Conservation (phyloP, 2,113 vertebrate genomes). For the Hypocryptadius cinnamomeus region DNA sequence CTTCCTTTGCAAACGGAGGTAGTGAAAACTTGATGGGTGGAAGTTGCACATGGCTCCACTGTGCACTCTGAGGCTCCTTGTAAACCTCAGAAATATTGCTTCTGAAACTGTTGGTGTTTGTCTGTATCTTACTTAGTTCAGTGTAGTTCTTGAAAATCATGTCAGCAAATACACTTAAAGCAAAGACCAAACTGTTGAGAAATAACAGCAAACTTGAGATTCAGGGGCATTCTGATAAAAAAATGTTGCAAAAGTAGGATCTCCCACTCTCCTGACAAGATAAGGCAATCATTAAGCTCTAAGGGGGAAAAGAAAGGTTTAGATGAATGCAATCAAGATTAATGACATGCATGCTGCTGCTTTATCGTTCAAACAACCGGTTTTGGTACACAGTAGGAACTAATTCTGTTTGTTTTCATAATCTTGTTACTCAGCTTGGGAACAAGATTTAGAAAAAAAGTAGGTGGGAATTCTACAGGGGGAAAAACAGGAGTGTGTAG, state of each 20-base stretch:
- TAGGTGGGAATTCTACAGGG: not conserved
- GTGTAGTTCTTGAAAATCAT: not conserved
- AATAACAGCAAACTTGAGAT: not conserved
- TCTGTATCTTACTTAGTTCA: not conserved
- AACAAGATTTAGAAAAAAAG: not conserved
- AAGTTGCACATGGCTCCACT: not conserved
- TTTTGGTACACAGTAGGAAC: not conserved
- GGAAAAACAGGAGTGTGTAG: not conserved
- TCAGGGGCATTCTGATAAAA: not conserved
- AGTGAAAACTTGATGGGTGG: not conserved
- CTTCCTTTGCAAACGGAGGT: not conserved
- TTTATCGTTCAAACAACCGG: not conserved
- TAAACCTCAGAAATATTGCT: not conserved
- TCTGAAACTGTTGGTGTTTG: not conserved
- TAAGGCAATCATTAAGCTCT: not conserved
- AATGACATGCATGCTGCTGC: not conserved
- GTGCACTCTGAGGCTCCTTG: not conserved
- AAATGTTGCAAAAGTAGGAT: not conserved
- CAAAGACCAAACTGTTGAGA: not conserved
- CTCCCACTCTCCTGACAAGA: not conserved
- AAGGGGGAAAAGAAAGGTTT: accelerated
- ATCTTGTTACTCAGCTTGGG: not conserved
- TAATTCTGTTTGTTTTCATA: not conserved
- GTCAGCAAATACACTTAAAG: not conserved
- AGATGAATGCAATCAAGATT: not conserved